A percentile compares a stretch with the other conserved stretches of the same genome.
phyloP scores from a whole-genome alignment of 2,113 vertebrate species.

The Myrmecophaga tridactyla region DNA sequence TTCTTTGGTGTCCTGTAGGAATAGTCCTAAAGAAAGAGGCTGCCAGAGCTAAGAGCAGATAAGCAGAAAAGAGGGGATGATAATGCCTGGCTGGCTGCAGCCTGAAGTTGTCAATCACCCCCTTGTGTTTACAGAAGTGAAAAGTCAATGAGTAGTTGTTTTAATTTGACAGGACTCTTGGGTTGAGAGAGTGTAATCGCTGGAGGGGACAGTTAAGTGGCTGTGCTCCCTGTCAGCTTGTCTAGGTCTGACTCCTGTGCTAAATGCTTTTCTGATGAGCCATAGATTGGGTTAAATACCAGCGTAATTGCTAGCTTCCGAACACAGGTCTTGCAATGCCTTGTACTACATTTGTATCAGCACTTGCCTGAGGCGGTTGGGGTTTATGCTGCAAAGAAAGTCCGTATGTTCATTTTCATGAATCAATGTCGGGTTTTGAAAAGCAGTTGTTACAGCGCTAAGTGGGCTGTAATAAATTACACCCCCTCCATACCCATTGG shows the following conservation, averaged over 20 bases:
- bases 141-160: slow-evolving; percentile 88
- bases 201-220: slow-evolving; percentile 88
- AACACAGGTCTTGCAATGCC: slow-evolving; percentile 85
- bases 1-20: background rate
- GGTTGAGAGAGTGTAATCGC: slow-evolving; percentile 83
- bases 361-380: slow-evolving; percentile 89
- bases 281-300: slow-evolving; percentile 92
- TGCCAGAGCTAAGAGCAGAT: background rate
- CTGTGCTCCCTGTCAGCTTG: slow-evolving; percentile 84
- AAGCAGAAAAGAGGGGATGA: slow-evolving; percentile 38
- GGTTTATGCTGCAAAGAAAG: slow-evolving; percentile 81
- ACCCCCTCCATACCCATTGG: slow-evolving; percentile 73
- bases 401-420: slow-evolving; percentile 81
- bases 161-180: slow-evolving; percentile 86
- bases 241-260: slow-evolving; percentile 82
- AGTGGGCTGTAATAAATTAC: slow-evolving; percentile 82
- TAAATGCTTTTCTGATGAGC: slow-evolving; percentile 88
- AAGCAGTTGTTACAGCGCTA: slow-evolving; percentile 84
- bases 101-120: slow-evolving; percentile 84
- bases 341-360: slow-evolving; percentile 94
- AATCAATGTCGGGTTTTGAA: slow-evolving; percentile 81
- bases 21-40: background rate
- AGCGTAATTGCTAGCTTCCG: slow-evolving; percentile 89
- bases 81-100: slow-evolving; percentile 69
- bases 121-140: slow-evolving; percentile 84